These are phyloP conservation scores for Mythimna loreyi DNA, from an alignment of 2,888 invertebrate genomes.

Conservation along the genomic window DNA sequence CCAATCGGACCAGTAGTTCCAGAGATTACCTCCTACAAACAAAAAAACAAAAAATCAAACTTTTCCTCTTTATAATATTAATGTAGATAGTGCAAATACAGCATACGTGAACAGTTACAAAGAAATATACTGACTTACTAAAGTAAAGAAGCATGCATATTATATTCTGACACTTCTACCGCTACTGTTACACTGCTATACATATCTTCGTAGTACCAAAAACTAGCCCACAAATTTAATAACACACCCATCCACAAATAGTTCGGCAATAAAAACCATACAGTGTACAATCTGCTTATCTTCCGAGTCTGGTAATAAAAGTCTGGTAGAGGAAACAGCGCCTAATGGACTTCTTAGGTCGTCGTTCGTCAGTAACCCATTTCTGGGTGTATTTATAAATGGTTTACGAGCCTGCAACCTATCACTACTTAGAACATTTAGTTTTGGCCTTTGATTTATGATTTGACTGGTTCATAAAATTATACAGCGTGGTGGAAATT, in stretches of 20 bases:
- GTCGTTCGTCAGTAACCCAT: slow-evolving; percentile 63
- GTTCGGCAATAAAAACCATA: slow-evolving; percentile 32
- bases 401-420: slow-evolving; percentile 59
- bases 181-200: too few species aligned
- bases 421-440: slow-evolving; percentile 44
- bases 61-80: too few species aligned
- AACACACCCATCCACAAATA: background rate
- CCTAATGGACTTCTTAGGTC: slow-evolving; percentile 64
- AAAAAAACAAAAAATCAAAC: too few species aligned
- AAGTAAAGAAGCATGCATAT: too few species aligned
- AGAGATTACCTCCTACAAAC: too few species aligned
- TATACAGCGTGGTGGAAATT: slow-evolving; percentile 6
- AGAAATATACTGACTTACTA: too few species aligned
- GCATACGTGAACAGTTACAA: too few species aligned
- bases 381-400: slow-evolving; percentile 65
- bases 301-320: slow-evolving; percentile 56
- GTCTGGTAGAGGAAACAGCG: slow-evolving; percentile 54
- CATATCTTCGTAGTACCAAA: background rate
- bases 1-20: too few species aligned
- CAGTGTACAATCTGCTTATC: slow-evolving; percentile 61
- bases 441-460: slow-evolving; percentile 31
- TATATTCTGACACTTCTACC: too few species aligned
- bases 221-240: background rate
- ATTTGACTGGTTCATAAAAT: slow-evolving; percentile 7
- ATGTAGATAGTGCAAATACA: too few species aligned